Evolutionary conservation across 1,140 invertebrate species (phyloP).

Genomic region (Meloidogyne hapla): DNA sequence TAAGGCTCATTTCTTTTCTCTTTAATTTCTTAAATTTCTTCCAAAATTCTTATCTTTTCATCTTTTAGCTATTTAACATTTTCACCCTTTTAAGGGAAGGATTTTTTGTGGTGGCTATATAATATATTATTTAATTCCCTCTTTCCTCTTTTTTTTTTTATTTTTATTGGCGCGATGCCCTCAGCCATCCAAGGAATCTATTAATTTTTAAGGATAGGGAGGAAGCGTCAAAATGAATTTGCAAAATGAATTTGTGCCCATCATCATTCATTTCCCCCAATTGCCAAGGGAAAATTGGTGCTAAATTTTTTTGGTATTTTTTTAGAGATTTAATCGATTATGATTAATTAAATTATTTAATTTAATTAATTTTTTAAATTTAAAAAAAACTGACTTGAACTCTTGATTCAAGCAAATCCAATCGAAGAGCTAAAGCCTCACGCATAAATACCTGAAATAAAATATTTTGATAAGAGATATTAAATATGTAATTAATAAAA

Average conservation of each 20-base stretch:
- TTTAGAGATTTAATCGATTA: not conserved
- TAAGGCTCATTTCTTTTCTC: not conserved
- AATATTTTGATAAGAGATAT: no score
- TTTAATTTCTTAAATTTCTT: not conserved
- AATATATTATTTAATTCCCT: not conserved
- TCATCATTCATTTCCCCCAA: not conserved
- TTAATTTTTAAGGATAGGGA: not conserved
- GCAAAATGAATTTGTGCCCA: conserved; percentile 6
- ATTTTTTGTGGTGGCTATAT: not conserved
- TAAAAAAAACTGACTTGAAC: conserved; percentile 77
- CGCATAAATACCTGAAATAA: conserved; percentile 81
- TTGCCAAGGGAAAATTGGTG: conserved; percentile 2
- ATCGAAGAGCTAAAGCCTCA: conserved; percentile 85
- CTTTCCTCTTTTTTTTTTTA: not conserved
- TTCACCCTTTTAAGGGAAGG: not conserved
- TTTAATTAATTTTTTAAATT: not conserved
- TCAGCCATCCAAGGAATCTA: not conserved
- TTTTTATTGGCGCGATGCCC: not conserved
- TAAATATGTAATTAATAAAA: no score
- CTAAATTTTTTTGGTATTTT: not conserved
- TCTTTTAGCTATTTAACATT: not conserved
- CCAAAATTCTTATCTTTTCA: not conserved
- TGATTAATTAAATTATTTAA: not conserved
- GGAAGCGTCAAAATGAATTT: conserved; percentile 9
- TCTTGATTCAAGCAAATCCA: conserved; percentile 93